phyloP scores from a whole-genome alignment of 2,113 vertebrate species.

The Athene noctua region DNA sequence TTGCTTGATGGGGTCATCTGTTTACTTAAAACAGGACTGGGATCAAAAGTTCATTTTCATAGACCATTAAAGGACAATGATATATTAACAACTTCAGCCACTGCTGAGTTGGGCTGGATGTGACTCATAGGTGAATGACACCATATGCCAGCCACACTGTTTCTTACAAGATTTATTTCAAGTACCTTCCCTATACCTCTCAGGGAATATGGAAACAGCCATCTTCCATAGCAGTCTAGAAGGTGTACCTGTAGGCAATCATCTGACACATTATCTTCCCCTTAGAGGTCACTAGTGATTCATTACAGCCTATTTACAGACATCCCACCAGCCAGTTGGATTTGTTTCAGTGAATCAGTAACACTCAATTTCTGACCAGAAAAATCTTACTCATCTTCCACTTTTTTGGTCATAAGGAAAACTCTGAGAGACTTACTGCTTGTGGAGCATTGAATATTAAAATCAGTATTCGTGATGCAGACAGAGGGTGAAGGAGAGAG shows the following conservation, averaged over 20 bases:
- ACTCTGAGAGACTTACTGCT: not conserved
- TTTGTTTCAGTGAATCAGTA: not conserved
- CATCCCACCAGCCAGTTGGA: not conserved
- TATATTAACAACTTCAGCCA: slow-evolving; percentile 15
- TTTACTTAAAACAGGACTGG: slow-evolving; percentile 50
- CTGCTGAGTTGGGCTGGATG: slow-evolving; percentile 2
- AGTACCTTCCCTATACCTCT: not conserved
- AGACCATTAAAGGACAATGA: slow-evolving; percentile 31
- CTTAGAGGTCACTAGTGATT: slow-evolving; percentile 10
- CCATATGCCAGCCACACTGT: not conserved
- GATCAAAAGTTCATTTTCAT: slow-evolving; percentile 65
- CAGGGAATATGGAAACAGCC: not conserved
- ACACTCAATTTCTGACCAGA: not conserved
- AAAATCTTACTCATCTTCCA: not conserved
- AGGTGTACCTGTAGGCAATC: not conserved
- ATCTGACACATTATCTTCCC: not conserved
- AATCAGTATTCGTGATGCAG: not conserved
- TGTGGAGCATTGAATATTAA: not conserved
- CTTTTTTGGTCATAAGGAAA: not conserved
- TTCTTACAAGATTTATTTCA: slow-evolving; percentile 9
- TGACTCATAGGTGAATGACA: not conserved
- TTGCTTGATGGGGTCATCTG: slow-evolving; percentile 59
- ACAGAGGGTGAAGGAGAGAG: not conserved
- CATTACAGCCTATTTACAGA: not conserved
- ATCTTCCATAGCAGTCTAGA: not conserved